Evolutionary conservation across 1,140 invertebrate genomes (phyloP).

Genomic region (Lethrus apterus): DNA sequence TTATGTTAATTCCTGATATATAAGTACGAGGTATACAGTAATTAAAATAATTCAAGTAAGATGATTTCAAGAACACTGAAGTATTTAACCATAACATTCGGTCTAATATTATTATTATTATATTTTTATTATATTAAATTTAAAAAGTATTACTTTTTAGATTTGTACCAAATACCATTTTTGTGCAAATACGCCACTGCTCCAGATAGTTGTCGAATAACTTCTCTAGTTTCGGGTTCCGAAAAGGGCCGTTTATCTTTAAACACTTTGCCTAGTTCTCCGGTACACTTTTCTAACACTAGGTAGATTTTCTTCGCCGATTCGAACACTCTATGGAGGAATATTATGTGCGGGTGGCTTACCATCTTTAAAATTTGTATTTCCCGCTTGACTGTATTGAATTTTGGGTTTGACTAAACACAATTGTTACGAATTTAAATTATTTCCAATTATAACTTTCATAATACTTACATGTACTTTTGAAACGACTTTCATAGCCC

Average conservation of each 20-base stretch:
- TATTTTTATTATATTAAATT: too few relatives aligned
- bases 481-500: slow-evolving; percentile 50
- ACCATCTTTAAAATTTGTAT: slow-evolving; percentile 49
- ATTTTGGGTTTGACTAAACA: slow-evolving; percentile 20
- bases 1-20: too few relatives aligned
- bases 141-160: slow-evolving; percentile 5
- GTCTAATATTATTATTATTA: too few relatives aligned
- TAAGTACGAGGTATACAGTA: too few relatives aligned
- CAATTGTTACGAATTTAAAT: slow-evolving; percentile 3
- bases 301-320: slow-evolving; percentile 43
- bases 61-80: slow-evolving; percentile 2
- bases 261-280: slow-evolving; percentile 42
- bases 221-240: slow-evolving; percentile 41
- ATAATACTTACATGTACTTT: slow-evolving; percentile 44
- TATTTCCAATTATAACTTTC: slow-evolving; percentile 8
- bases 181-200: slow-evolving; percentile 51
- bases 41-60: too few relatives aligned
- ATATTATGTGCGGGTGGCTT: slow-evolving; percentile 48
- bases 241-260: slow-evolving; percentile 36
- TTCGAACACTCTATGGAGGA: slow-evolving; percentile 48
- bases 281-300: slow-evolving; percentile 47
- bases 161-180: slow-evolving; percentile 47
- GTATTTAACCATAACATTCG: neutral
- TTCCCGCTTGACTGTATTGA: slow-evolving; percentile 44
- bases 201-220: slow-evolving; percentile 43